Evolutionary conservation across 2,113 vertebrate species (phyloP).

Genomic region (Phaethornis superciliosus): DNA sequence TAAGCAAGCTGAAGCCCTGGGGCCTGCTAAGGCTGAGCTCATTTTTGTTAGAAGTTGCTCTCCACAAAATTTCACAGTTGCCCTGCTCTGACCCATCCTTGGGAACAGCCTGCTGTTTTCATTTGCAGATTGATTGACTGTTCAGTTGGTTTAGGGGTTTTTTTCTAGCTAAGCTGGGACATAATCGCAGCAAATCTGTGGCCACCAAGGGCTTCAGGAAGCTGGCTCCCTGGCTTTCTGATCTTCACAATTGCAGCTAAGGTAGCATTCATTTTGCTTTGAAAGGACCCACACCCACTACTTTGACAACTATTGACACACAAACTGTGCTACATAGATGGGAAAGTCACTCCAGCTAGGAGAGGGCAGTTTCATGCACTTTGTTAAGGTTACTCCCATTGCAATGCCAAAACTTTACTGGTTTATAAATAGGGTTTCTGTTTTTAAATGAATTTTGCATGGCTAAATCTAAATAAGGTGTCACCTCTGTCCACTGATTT

Average conservation of each 20-base stretch:
- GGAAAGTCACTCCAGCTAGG: neutral
- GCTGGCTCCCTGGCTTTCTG: neutral
- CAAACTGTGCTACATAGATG: neutral
- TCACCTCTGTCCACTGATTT: neutral
- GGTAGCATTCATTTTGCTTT: neutral
- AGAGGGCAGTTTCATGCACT: neutral
- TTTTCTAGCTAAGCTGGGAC: neutral
- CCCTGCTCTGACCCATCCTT: neutral
- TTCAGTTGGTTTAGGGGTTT: neutral
- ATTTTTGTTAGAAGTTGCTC: neutral
- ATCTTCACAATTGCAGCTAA: neutral
- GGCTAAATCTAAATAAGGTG: neutral
- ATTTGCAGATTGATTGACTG: neutral
- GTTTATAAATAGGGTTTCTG: neutral
- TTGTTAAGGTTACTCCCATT: neutral
- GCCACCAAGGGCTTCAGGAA: neutral
- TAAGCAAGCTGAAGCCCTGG: neutral
- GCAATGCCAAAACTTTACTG: neutral
- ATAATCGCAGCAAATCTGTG: neutral
- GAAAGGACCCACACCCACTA: rapidly evolving
- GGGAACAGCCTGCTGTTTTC: neutral
- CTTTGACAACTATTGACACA: neutral
- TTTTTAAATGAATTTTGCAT: neutral
- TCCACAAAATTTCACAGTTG: slow-evolving; percentile 19
- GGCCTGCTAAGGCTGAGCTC: neutral